These are phyloP conservation scores for Rhinatrema bivittatum DNA, from an alignment of 2,797 vertebrate species.

Conservation along the genomic window DNA sequence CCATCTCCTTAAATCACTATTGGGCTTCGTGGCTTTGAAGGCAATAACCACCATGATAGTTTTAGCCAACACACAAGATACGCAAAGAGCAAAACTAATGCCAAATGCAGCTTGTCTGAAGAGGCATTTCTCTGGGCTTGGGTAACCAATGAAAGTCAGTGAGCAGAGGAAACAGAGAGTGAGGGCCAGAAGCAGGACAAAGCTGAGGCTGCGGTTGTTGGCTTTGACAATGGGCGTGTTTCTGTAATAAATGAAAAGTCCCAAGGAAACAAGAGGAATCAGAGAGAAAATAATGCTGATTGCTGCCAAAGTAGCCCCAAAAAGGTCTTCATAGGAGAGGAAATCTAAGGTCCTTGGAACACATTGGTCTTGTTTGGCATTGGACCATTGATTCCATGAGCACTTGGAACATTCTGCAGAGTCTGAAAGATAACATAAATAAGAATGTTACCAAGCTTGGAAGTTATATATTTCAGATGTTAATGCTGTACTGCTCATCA, in stretches of 20 bases:
- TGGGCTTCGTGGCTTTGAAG: constrained; percentile 10
- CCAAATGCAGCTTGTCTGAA: constrained; percentile 5
- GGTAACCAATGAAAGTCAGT: constrained; percentile 7
- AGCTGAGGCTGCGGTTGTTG: constrained; percentile 10
- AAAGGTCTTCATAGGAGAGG: constrained; percentile 4
- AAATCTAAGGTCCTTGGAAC: neutral
- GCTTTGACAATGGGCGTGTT: constrained; percentile 5
- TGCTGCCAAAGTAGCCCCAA: neutral
- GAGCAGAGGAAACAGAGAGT: constrained; percentile 6
- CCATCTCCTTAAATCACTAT: constrained; percentile 2
- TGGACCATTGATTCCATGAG: constrained; percentile 6
- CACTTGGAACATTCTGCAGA: constrained; percentile 2
- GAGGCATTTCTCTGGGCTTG: neutral
- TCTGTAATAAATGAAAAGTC: neutral
- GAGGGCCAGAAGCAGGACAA: constrained; percentile 1
- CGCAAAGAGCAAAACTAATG: constrained; percentile 3
- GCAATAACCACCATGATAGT: constrained; percentile 11
- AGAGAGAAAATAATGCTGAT: neutral
- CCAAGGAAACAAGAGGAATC: neutral
- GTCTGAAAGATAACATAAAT: constrained; percentile 3
- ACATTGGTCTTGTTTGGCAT: neutral
- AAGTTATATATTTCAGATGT: too few species aligned
- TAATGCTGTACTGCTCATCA: too few species aligned
- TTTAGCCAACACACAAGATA: constrained; percentile 10
- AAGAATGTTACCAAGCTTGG: too few species aligned